These are phyloP conservation scores for Ceuthmochares aereus DNA, from an alignment of 2,113 vertebrate species.

Conservation along the genomic window DNA sequence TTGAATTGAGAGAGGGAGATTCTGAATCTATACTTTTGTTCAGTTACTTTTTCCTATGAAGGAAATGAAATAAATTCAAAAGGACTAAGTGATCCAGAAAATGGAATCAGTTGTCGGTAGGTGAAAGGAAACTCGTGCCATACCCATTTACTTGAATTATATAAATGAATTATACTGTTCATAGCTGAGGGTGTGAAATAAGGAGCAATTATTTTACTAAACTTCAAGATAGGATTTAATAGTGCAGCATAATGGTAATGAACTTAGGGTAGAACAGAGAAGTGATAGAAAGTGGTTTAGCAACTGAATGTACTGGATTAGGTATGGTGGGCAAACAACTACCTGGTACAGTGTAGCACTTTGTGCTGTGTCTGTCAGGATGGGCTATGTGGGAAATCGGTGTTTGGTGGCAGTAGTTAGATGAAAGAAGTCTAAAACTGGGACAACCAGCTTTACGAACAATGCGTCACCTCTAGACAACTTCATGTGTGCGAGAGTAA, in stretches of 20 bases:
- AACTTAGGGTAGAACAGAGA: neutral
- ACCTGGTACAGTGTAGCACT: rapidly evolving
- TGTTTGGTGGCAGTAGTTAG: neutral
- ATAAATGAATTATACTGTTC: neutral
- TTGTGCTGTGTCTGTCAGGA: neutral
- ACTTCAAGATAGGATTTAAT: neutral
- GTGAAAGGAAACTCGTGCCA: neutral
- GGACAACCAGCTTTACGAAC: neutral
- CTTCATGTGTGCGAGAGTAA: neutral
- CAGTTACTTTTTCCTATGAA: neutral
- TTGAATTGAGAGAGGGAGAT: neutral
- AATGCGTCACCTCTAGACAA: neutral
- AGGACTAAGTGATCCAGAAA: neutral
- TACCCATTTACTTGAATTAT: neutral
- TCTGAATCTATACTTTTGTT: neutral
- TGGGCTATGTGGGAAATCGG: neutral
- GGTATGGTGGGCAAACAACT: neutral
- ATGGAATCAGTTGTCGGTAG: neutral
- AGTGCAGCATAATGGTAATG: neutral
- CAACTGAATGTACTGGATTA: neutral
- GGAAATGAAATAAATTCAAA: neutral
- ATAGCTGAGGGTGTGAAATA: neutral
- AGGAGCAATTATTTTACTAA: neutral
- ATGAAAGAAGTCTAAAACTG: neutral
- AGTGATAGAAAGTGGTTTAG: neutral